Conservation (phyloP, 2,797 vertebrate species). For the Lophotriccus pileatus region DNA sequence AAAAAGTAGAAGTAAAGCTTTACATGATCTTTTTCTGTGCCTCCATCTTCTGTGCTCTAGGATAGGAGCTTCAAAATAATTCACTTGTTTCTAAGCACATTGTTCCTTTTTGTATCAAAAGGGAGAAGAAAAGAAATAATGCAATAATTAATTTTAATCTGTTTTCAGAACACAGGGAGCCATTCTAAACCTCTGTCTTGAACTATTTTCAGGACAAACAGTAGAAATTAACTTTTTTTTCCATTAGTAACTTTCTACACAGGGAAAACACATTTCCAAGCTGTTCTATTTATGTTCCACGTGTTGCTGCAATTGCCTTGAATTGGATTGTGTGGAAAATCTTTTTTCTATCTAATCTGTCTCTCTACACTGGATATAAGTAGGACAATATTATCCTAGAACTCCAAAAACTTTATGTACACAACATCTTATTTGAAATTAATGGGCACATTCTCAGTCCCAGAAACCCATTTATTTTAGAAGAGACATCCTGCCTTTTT, state of each 20-base stretch:
- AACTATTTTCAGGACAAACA: constrained; percentile 39
- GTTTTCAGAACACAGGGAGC: constrained; percentile 21
- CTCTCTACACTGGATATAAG: not conserved
- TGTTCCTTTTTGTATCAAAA: not conserved
- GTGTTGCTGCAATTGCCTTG: constrained; percentile 67
- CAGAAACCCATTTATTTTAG: constrained; percentile 56
- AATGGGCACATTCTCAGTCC: constrained; percentile 55
- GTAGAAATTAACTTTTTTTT: constrained; percentile 36
- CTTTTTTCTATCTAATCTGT: constrained; percentile 37
- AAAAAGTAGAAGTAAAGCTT: not conserved
- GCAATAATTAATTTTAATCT: constrained; percentile 43
- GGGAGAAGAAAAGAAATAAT: constrained; percentile 41
- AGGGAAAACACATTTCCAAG: constrained; percentile 70
- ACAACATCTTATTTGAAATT: constrained; percentile 66
- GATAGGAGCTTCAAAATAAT: not conserved
- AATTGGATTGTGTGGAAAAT: constrained; percentile 66
- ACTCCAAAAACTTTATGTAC: constrained; percentile 59
- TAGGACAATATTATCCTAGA: constrained; percentile 52
- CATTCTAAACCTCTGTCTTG: not conserved
- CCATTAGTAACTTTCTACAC: constrained; percentile 57
- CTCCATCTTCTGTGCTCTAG: not conserved
- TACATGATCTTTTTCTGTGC: not conserved
- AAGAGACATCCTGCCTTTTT: not conserved
- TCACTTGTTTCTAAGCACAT: constrained; percentile 16
- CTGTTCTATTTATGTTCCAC: constrained; percentile 71